Percentiles rank a stretch among this genome's conserved stretches.
These are phyloP conservation scores for Chrysolina haemoptera DNA, from an alignment of 2,888 invertebrate genomes.

Conservation along the genomic window DNA sequence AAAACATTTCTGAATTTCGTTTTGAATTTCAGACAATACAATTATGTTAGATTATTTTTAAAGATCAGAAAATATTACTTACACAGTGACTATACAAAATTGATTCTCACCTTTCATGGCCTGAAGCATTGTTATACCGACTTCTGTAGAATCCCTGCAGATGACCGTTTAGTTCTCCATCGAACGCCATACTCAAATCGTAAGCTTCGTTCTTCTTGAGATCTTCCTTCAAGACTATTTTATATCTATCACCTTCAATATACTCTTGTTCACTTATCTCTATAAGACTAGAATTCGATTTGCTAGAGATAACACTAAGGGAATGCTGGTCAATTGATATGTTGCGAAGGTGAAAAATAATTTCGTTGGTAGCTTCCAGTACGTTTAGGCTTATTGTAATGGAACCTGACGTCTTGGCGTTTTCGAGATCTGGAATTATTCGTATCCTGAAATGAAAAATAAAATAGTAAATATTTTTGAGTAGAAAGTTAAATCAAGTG, in stretches of 20 bases:
- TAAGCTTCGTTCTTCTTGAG: conserved; percentile 67
- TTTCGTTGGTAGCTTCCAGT: conserved; percentile 66
- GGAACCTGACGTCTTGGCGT: conserved; percentile 69
- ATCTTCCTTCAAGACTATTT: conserved; percentile 64
- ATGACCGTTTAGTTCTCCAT: conserved; percentile 72
- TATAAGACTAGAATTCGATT: conserved; percentile 56
- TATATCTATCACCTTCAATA: conserved; percentile 64
- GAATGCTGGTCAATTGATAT: conserved; percentile 67
- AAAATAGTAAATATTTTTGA: neutral
- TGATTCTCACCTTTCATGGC: conserved; percentile 47
- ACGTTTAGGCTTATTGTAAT: conserved; percentile 68
- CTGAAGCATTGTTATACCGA: conserved; percentile 66
- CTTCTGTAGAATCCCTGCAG: conserved; percentile 75
- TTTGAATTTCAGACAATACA: too few relatives aligned
- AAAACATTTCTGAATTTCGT: too few relatives aligned
- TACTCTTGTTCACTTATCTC: conserved; percentile 64
- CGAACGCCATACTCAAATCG: conserved; percentile 71
- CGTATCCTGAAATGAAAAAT: conserved; percentile 61
- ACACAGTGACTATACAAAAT: neutral
- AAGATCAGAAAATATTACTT: too few relatives aligned
- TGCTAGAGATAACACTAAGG: conserved; percentile 58
- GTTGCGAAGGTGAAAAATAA: conserved; percentile 69
- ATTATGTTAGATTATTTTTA: neutral
- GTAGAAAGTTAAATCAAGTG: neutral
- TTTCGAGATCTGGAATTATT: conserved; percentile 67